These are phyloP conservation scores for Cryptophagus acutangulus DNA, from an alignment of 2,888 invertebrate genomes.

Conservation along the genomic window DNA sequence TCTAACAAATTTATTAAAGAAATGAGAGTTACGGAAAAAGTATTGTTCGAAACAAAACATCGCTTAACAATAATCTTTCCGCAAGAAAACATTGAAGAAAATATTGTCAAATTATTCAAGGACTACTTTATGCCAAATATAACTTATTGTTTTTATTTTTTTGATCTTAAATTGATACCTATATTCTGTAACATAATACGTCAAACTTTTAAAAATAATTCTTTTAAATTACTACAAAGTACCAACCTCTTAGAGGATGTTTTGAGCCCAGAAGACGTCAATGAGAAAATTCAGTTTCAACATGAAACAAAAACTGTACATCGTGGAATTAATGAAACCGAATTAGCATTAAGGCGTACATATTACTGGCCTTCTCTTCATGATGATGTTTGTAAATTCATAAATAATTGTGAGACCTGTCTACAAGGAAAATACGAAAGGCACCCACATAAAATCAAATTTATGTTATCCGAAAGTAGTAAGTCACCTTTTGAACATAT, in stretches of 20 bases:
- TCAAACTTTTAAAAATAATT: constrained; percentile 7
- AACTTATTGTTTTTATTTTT: constrained; percentile 11
- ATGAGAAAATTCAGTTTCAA: constrained; percentile 10
- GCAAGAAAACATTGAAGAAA: too few relatives aligned
- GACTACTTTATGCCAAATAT: constrained; percentile 10
- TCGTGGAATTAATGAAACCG: constrained; percentile 10
- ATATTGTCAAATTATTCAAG: constrained; percentile 8
- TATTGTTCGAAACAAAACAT: neutral
- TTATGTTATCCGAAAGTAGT: neutral
- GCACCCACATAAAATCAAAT: constrained; percentile 1
- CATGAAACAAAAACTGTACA: constrained; percentile 4
- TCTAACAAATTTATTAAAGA: too few relatives aligned
- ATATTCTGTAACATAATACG: constrained; percentile 3
- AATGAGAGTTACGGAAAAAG: too few relatives aligned
- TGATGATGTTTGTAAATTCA: constrained; percentile 15
- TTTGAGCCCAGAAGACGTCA: constrained; percentile 5
- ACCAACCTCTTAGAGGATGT: constrained; percentile 11
- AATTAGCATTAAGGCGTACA: constrained; percentile 3
- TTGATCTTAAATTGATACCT: constrained; percentile 4
- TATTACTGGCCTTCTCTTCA: constrained; percentile 16
- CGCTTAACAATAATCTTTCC: too few relatives aligned
- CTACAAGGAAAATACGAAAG: neutral
- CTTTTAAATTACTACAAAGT: constrained; percentile 11
- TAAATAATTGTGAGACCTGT: constrained; percentile 4
- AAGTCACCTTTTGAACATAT: neutral